Conservation (phyloP, 2,888 invertebrate genomes). For the Pimpla rufipes region DNA sequence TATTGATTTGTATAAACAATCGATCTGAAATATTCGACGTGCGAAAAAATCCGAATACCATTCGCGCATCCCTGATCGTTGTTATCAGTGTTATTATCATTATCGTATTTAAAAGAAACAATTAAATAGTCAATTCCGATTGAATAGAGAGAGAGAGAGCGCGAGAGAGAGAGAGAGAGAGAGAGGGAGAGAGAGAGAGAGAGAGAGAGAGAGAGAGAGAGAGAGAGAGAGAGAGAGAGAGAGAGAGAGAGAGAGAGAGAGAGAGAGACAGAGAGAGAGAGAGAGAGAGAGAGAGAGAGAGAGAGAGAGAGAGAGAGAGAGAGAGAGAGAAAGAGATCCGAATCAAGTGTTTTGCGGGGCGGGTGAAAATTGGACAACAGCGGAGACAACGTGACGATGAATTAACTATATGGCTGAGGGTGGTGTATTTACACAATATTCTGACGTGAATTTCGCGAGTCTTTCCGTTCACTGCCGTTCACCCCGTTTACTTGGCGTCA, state of each 20-base stretch:
- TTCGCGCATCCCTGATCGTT: neutral
- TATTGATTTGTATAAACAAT: too few species aligned
- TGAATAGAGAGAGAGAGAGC: too few species aligned
- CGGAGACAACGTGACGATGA: constrained; percentile 76
- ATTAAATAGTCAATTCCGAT: constrained; percentile 26
- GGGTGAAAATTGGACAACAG: neutral
- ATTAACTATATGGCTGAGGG: constrained; percentile 73
- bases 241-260: too few species aligned
- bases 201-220: too few species aligned
- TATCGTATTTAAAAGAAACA: neutral
- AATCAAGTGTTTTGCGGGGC: constrained; percentile 12
- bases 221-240: too few species aligned
- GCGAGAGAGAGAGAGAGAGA: too few species aligned
- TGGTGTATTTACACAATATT: constrained; percentile 62
- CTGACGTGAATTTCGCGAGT: constrained; percentile 38
- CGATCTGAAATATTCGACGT: too few species aligned
- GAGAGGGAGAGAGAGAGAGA: too few species aligned
- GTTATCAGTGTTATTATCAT: constrained; percentile 2
- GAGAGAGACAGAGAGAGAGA: too few species aligned
- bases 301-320: too few species aligned
- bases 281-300: too few species aligned
- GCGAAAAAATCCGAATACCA: too few species aligned
- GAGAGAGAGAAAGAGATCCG: constrained; percentile 18
- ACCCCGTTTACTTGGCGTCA: neutral
- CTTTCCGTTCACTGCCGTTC: neutral